These are phyloP conservation scores for Sylvia atricapilla DNA, from an alignment of 2,113 vertebrate species.

Conservation along the genomic window DNA sequence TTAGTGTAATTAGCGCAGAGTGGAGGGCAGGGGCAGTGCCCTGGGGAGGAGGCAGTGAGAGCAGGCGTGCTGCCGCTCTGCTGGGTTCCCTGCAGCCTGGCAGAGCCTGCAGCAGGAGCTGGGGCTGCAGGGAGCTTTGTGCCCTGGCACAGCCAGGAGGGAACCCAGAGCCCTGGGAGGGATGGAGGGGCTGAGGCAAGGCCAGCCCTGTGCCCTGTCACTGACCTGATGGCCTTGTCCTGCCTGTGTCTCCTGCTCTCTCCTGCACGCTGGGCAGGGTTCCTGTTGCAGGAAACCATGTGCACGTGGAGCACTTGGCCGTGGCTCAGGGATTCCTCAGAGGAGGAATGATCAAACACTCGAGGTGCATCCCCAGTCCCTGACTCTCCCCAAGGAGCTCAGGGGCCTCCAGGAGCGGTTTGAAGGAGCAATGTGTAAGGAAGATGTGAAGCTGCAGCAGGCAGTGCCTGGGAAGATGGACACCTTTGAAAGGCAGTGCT, in stretches of 20 bases:
- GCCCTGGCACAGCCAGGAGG: background rate
- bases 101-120: background rate
- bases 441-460: background rate
- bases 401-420: background rate
- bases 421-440: background rate
- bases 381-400: background rate
- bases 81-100: background rate
- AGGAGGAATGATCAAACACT: background rate
- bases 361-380: accelerated
- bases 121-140: background rate
- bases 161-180: background rate
- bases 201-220: background rate
- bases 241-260: accelerated
- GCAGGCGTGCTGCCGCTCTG: background rate
- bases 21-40: background rate
- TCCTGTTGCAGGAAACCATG: background rate
- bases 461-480: background rate
- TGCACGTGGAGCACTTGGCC: background rate
- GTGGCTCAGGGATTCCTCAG: background rate
- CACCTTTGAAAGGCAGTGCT: background rate
- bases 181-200: background rate
- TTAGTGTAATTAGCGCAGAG: background rate
- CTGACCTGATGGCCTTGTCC: background rate
- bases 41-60: background rate
- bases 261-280: background rate